These are phyloP conservation scores for Drosophila nasuta DNA, from an alignment of 1,140 invertebrate species.

Conservation along the genomic window DNA sequence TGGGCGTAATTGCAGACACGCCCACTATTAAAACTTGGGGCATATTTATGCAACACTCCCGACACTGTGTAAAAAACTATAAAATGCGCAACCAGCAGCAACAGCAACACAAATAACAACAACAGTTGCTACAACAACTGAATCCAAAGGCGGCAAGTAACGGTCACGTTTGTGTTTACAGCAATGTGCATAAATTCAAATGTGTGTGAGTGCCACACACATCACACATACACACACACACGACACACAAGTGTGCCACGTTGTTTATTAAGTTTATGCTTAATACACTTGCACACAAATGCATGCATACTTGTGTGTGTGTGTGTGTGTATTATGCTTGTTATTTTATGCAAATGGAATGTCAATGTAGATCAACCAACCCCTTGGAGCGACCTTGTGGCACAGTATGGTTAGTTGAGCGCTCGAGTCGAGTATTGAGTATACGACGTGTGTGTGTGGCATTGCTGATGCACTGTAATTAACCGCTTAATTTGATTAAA, in stretches of 20 bases:
- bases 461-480: conserved; percentile 56
- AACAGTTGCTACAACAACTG: conserved; percentile 35
- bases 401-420: conserved; percentile 37
- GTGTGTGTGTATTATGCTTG: conserved; percentile 34
- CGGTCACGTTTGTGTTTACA: conserved; percentile 51
- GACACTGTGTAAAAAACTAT: conserved; percentile 39
- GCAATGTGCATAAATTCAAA: conserved; percentile 49
- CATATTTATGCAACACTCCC: conserved; percentile 57
- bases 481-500: conserved; percentile 73
- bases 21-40: conserved; percentile 46
- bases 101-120: conserved; percentile 18
- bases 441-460: conserved; percentile 33
- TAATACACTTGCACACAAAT: conserved; percentile 34
- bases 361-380: conserved; percentile 46
- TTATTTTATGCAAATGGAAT: conserved; percentile 74
- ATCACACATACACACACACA: background rate
- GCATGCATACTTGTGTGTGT: conserved; percentile 4
- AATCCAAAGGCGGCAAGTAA: conserved; percentile 34
- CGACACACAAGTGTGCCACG: conserved; percentile 29
- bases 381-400: conserved; percentile 43
- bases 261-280: conserved; percentile 75
- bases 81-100: conserved; percentile 45
- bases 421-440: conserved; percentile 40
- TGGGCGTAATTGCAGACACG: conserved; percentile 61
- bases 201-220: conserved; percentile 5